Evolutionary conservation across 2,888 invertebrate genomes (phyloP), one percentile per base, ranked within the genome.

Genomic region (Vandiemenella viatica): DNA sequence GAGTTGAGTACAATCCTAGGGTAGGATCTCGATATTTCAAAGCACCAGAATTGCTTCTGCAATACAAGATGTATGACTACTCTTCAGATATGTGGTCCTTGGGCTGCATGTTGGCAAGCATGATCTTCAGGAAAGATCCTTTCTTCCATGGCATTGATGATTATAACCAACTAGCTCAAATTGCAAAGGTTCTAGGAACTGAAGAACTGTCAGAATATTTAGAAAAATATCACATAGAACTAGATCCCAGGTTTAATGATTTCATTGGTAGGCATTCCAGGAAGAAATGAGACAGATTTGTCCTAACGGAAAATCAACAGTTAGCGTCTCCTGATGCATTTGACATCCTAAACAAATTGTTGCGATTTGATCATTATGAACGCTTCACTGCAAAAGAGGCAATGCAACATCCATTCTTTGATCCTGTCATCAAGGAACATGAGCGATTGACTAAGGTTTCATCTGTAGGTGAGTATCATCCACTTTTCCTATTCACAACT

Each of bases 91-190:
- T 98, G 96, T 98, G 98, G 98, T 95, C 95, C 59, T 71, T 99
- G 65, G 98, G 98, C 46, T 98, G 98, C 72, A 98, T 99, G 98
- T 77, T 98, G 63, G 98, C 98, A 59, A 95, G 95, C 63, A 98
- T 99, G 97, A 98, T 98, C 68, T 98, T 98, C 75, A 84, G 90
- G 73, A 99, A 98, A 76, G 98, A 99, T 72, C 98, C 98, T 61
- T 98, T 98, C 75, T 98, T 99, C 76, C 97, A 98, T 72, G 98
- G 98, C 60, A 97, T 98, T 71, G 98, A 99, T 71, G 99, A 98
- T 71, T 98, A 98, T 71, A 98, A 98, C 72, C 98, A 97, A 73
- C 77, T 97, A 69, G 96, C 97, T 61, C 84, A 96, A 69, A 97
- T 97, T 70, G 96, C 95, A 59, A 98, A 98, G 76, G 97, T 98